A percentile compares a stretch with the other conserved stretches of the same genome.
Conservation (phyloP, 2,888 invertebrate species). For the Panzeria rudis region DNA sequence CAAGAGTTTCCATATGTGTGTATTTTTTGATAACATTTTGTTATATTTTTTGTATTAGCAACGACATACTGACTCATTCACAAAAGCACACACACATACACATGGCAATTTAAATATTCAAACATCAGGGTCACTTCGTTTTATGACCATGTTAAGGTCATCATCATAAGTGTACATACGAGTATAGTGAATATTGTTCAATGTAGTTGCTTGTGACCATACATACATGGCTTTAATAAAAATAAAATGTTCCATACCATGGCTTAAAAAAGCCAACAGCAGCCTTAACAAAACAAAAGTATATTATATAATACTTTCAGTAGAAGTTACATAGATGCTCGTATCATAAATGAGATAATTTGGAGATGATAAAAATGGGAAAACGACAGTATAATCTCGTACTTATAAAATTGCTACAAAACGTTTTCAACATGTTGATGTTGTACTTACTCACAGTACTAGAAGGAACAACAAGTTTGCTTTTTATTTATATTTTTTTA, state of each 20-base stretch:
- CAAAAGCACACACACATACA: slow-evolving; percentile 9
- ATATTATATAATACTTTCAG: slow-evolving; percentile 16
- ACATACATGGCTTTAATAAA: slow-evolving; percentile 29
- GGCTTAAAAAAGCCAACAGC: slow-evolving; percentile 51
- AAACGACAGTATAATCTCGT: slow-evolving; percentile 2
- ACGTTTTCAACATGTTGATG: slow-evolving; percentile 33
- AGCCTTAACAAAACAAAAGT: neutral
- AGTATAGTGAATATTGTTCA: slow-evolving; percentile 8
- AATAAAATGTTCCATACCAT: slow-evolving; percentile 40
- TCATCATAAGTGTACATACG: slow-evolving; percentile 46
- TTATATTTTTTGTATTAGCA: slow-evolving; percentile 12
- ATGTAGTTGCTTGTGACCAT: neutral
- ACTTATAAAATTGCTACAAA: slow-evolving; percentile 15
- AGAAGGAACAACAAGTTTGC: slow-evolving; percentile 8
- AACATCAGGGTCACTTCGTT: slow-evolving; percentile 69
- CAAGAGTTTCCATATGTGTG: slow-evolving; percentile 51
- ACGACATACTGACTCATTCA: slow-evolving; percentile 49
- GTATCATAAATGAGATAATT: slow-evolving; percentile 62
- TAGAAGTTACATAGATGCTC: slow-evolving; percentile 25
- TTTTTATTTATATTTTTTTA: no score
- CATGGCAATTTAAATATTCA: slow-evolving; percentile 17
- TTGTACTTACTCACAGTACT: neutral
- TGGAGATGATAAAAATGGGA: slow-evolving; percentile 26
- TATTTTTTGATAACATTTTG: slow-evolving; percentile 17
- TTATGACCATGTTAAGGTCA: slow-evolving; percentile 71